Conservation (phyloP, 2,888 invertebrate species). For the Macrosiphum euphorbiae region DNA sequence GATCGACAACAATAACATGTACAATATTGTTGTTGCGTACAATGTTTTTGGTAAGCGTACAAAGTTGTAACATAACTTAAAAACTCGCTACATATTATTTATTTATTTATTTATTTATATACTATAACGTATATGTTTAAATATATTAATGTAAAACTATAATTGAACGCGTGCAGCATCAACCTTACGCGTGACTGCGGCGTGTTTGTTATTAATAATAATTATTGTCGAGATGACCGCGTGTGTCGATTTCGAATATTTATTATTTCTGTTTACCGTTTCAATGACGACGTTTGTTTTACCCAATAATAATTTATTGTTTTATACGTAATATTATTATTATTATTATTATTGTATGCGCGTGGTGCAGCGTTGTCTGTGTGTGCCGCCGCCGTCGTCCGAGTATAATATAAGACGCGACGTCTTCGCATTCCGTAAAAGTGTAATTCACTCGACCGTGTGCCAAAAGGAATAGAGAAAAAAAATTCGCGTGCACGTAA, state of each 20-base stretch:
- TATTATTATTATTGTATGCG: background rate
- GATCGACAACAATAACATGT: background rate
- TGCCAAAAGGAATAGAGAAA: background rate
- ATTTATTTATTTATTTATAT: background rate
- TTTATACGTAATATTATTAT: background rate
- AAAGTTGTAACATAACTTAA: background rate
- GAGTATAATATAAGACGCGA: background rate
- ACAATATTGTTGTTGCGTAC: background rate
- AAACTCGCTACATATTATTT: background rate
- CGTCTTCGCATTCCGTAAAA: background rate
- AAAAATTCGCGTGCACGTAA: background rate
- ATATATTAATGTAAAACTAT: background rate
- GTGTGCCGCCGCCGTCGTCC: background rate
- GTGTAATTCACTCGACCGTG: background rate
- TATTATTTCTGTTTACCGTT: background rate
- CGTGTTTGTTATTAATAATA: background rate
- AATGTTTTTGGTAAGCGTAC: conserved; percentile 6
- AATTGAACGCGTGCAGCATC: background rate
- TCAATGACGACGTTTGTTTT: background rate
- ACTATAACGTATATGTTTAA: background rate
- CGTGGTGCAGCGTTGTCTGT: background rate
- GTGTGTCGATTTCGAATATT: background rate
- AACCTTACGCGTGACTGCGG: background rate
- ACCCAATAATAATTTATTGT: background rate
- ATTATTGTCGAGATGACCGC: background rate